These are phyloP conservation scores for Adelphocoris suturalis DNA, from an alignment of 2,888 invertebrate genomes.

Conservation along the genomic window DNA sequence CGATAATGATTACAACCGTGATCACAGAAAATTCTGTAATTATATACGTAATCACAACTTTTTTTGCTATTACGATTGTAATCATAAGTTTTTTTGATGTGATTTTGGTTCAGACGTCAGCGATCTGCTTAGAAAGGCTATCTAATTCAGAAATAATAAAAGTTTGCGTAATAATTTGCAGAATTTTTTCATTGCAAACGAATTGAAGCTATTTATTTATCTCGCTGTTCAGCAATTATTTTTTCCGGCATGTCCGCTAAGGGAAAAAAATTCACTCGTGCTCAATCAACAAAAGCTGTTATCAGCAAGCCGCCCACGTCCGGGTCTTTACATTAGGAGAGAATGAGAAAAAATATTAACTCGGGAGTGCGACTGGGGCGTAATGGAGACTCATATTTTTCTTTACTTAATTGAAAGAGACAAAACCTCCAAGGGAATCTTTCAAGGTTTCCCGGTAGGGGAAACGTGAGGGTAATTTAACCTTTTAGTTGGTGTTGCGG, in stretches of 20 bases:
- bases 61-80: too few species aligned
- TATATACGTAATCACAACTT: too few species aligned
- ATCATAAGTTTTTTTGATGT: too few species aligned
- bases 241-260: neutral
- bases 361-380: neutral
- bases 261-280: neutral
- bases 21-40: too few species aligned
- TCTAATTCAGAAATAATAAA: too few species aligned
- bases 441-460: neutral
- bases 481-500: constrained; percentile 9
- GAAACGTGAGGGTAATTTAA: constrained; percentile 27
- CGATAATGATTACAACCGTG: too few species aligned
- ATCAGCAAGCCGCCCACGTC: constrained; percentile 12
- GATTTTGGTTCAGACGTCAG: too few species aligned
- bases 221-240: neutral
- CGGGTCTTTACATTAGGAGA: constrained; percentile 15
- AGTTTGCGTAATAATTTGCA: too few species aligned
- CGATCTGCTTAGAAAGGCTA: too few species aligned
- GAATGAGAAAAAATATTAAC: constrained; percentile 16
- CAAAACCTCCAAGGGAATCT: constrained; percentile 24
- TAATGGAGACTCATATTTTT: constrained; percentile 34
- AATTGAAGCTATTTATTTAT: neutral
- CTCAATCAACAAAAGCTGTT: constrained; percentile 6
- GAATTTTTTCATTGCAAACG: neutral
- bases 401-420: constrained; percentile 34